These are phyloP conservation scores for Parambassis ranga DNA, from an alignment of 2,797 vertebrate species.

Conservation along the genomic window DNA sequence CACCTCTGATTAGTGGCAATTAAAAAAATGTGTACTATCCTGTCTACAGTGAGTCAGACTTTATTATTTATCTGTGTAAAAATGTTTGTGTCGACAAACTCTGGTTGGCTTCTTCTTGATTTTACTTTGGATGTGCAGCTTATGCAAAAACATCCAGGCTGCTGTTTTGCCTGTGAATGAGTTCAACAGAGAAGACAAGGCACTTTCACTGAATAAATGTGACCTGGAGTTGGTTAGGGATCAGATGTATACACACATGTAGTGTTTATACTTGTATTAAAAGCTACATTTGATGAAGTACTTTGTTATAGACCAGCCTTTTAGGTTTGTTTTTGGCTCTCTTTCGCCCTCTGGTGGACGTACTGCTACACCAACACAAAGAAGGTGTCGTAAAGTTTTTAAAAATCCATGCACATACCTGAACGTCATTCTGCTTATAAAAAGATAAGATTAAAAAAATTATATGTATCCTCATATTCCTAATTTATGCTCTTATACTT, in stretches of 20 bases:
- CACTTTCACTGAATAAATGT: conserved; percentile 51
- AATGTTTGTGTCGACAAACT: background rate
- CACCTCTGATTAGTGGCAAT: conserved; percentile 16
- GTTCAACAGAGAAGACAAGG: background rate
- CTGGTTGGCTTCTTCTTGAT: background rate
- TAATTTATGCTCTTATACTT: conserved; percentile 22
- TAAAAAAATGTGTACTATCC: conserved; percentile 4
- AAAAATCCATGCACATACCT: conserved; percentile 6
- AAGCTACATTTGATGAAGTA: background rate
- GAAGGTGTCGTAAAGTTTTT: background rate
- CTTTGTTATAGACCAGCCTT: background rate
- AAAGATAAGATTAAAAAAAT: conserved; percentile 28
- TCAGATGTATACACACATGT: background rate
- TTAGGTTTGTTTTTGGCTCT: background rate
- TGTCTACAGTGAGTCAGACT: background rate
- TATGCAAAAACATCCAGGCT: conserved; percentile 57
- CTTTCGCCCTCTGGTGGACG: conserved; percentile 59
- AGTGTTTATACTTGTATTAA: background rate
- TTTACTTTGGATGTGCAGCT: conserved; percentile 38
- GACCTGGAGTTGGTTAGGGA: conserved; percentile 6
- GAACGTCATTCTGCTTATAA: background rate
- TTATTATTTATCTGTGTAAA: background rate
- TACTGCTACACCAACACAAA: conserved; percentile 28
- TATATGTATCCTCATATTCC: conserved; percentile 1
- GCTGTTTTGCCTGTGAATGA: conserved; percentile 59